Percentiles rank a stretch among this genome's conserved stretches.
These are phyloP conservation scores for Stenotaenia linearis DNA, from an alignment of 2,888 invertebrate species.

Conservation along the genomic window DNA sequence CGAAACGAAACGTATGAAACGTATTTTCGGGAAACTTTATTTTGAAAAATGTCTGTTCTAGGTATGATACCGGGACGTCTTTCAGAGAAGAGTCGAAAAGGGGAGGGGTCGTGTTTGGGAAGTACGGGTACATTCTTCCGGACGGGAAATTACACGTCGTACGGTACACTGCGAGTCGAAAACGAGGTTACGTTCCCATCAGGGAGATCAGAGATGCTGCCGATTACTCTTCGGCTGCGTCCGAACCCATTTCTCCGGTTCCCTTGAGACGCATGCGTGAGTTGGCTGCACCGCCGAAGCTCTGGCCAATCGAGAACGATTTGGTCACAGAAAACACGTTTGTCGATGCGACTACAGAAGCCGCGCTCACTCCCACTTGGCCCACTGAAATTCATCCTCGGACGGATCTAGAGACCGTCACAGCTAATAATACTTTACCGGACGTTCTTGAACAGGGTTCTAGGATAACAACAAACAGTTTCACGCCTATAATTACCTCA, in stretches of 20 bases:
- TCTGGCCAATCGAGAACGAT: neutral
- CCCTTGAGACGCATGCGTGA: constrained; percentile 24
- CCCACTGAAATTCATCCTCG: neutral
- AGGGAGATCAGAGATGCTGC: constrained; percentile 30
- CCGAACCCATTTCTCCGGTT: constrained; percentile 26
- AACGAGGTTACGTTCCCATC: constrained; percentile 34
- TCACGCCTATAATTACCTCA: neutral
- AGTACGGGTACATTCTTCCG: constrained; percentile 35
- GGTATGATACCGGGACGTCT: constrained; percentile 33
- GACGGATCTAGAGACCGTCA: no score
- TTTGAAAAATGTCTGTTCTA: neutral
- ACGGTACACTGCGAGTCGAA: constrained; percentile 35
- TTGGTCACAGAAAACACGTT: neutral
- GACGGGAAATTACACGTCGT: constrained; percentile 34
- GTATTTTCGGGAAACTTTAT: no score
- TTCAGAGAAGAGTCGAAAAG: constrained; percentile 35
- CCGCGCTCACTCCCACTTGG: neutral
- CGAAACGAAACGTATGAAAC: neutral
- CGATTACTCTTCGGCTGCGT: neutral
- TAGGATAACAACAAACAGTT: neutral
- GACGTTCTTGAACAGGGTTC: neutral
- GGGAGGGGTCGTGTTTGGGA: constrained; percentile 36
- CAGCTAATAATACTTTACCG: neutral
- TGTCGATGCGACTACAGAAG: neutral
- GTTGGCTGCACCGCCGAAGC: constrained; percentile 4